A percentile compares a stretch with the other conserved stretches of the same genome.
phyloP scores from a whole-genome alignment of 1,140 invertebrate species.

The Tetraneura akinire region DNA sequence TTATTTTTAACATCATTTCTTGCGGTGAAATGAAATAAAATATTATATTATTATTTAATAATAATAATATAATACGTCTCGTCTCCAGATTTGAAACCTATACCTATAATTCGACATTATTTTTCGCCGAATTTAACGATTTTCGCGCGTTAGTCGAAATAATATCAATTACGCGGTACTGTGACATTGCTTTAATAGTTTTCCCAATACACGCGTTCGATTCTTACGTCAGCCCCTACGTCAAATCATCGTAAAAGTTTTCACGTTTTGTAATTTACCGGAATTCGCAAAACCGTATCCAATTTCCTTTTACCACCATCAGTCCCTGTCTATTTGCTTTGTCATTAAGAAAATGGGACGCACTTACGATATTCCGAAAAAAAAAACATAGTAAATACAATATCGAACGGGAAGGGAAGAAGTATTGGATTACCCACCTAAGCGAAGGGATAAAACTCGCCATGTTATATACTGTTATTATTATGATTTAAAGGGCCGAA shows the following conservation, averaged over 20 bases:
- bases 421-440: not conserved
- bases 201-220: too few relatives aligned
- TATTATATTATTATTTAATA: not conserved
- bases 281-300: not conserved
- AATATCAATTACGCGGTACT: too few relatives aligned
- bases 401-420: not conserved
- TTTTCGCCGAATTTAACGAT: not conserved
- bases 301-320: not conserved
- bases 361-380: not conserved
- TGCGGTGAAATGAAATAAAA: too few relatives aligned
- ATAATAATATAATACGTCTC: too few relatives aligned
- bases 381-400: not conserved
- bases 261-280: not conserved
- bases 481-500: not conserved
- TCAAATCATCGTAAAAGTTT: constrained; percentile 6
- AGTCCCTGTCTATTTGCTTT: not conserved
- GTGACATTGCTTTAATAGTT: too few relatives aligned
- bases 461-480: too few relatives aligned
- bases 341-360: not conserved
- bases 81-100: too few relatives aligned
- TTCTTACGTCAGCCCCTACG: not conserved
- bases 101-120: too few relatives aligned
- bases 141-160: too few relatives aligned
- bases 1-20: too few relatives aligned
- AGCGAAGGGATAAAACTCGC: not conserved